phyloP scores from a whole-genome alignment of 2,888 invertebrate genomes.

The Nephrocerus scutellatus region DNA sequence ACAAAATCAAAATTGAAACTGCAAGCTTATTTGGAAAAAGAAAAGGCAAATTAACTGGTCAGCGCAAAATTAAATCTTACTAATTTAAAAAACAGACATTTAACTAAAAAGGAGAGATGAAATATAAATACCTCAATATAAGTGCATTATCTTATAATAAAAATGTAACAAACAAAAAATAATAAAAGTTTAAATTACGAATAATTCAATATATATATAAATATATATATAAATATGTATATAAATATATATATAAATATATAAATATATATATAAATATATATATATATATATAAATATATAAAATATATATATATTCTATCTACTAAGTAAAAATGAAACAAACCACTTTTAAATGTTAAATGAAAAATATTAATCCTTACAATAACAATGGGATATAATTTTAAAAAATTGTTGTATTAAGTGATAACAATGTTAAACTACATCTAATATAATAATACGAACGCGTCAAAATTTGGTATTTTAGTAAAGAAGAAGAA shows the following conservation, averaged over 20 bases:
- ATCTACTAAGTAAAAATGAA: conserved; percentile 14
- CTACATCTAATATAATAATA: no score
- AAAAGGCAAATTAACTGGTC: conserved; percentile 12
- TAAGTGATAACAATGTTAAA: no score
- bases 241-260: no score
- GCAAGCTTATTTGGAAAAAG: conserved; percentile 14
- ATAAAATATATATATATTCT: conserved; percentile 16
- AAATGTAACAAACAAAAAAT: conserved; percentile 8
- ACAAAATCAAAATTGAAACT: conserved; percentile 23
- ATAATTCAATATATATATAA: conserved; percentile 8
- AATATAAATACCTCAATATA: conserved; percentile 37
- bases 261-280: not conserved
- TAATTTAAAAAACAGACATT: conserved; percentile 22
- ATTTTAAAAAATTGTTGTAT: no score
- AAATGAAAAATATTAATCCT: conserved; percentile 5
- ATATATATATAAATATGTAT: conserved; percentile 10
- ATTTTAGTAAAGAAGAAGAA: no score
- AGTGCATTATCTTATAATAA: conserved; percentile 36
- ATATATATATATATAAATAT: no score
- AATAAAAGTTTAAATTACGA: not conserved
- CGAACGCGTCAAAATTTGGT: no score
- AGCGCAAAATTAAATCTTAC: conserved; percentile 12
- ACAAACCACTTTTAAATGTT: conserved; percentile 16
- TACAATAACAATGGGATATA: conserved; percentile 19
- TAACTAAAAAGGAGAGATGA: conserved; percentile 24